Evolutionary conservation across 2,797 vertebrate species (phyloP), one percentile per base, ranked within the genome.

Genomic region (Gobio occitaniae): DNA sequence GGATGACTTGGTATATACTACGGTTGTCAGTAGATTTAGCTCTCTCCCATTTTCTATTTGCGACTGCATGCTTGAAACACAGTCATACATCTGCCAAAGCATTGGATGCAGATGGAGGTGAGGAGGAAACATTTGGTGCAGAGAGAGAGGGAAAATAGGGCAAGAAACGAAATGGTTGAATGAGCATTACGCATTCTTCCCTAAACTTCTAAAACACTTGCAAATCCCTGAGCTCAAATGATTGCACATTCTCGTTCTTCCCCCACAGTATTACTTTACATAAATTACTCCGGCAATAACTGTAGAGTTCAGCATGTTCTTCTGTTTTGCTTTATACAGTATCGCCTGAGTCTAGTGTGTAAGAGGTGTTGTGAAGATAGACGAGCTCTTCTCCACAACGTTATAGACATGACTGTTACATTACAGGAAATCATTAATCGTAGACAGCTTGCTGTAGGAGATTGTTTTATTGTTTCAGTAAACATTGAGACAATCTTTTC

Each of bases 201-300:
- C 78, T 80, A 71, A 87, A 87, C 86, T 87, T 84, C 71, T n/a
- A 61, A 87, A 84, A 87, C 82, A 80, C 82, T 87, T 81, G 78
- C 86, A 87, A 84, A 87, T 84, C 86, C 82, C 82, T 38, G 21
- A 59, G 77, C 77, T 84, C 77, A 84, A 69, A 87, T 87, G 86
- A 87, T 84, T 87, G 63, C 72, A 71, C 47, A 84, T 84, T 82
- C 83, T 82, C 79, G 70, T 61, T 74, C 48, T 70, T 83, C 71
- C 71, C 54, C 86, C 83, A 74, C 85, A 82, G 85, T 85, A 89
- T 85, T 87, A 83, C 88, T 87, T 87, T 85, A 74, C 87, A 88
- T 88, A 86, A 88, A 88, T 86, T 88, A 88, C 56, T 78, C 32
- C 2, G 11, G 69, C 52, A 84, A 84, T 84, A 84, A 84, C 83